Base-by-base conservation (phyloP, 2,113 vertebrate species). In the Herpailurus yagouaroundi region DNA sequence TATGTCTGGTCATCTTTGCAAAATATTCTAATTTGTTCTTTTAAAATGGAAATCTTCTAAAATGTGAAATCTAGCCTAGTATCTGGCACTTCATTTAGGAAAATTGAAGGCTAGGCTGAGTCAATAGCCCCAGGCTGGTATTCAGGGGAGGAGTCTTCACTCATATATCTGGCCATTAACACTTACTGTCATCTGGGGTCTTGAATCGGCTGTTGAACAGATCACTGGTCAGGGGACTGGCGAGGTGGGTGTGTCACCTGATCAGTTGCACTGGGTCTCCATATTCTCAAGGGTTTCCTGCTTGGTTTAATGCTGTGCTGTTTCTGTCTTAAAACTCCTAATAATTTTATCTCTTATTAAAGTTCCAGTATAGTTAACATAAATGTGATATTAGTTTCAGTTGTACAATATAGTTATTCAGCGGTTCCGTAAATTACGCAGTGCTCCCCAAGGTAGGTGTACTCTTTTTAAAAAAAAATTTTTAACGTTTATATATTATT, bases 41-140 rank as follows among this genome's bases (percentile, higher is more conserved):
- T 38, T 45, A 27, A 60, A 91, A 52, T 91, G 74, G 16, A 31
- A 88, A 55, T 23, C 36, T 76, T 83, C 93, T 77, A 69, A 60
- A 38, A 36, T 27, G 57, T 36, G 18, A 27, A 38, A 91, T 69
- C 25, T 27, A 5, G 86, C 5, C n/a, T 71, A 16, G 4, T 55
- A 9, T 27, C 29, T 82, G 29, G 21, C n/a, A 91, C 13, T 33
- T 33, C 13, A 81, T 36, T 36, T 63, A 91, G 50, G 50, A 74
- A 74, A 41, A n/a, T 19, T 33, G 41, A 77, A 77, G 50, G 18
- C 60, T 41, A 64, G 14, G 7, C 50, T 68, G 21, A 48, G 10
- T 55, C 73, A 25, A 13, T 2, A 92, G 25, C 13, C 23, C 18
- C 27, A 31, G 52, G 11, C 7, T 25, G 12, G 15, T 52, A 10